These are phyloP conservation scores for Loripinus fragilis DNA, from an alignment of 2,888 invertebrate genomes.

Conservation along the genomic window DNA sequence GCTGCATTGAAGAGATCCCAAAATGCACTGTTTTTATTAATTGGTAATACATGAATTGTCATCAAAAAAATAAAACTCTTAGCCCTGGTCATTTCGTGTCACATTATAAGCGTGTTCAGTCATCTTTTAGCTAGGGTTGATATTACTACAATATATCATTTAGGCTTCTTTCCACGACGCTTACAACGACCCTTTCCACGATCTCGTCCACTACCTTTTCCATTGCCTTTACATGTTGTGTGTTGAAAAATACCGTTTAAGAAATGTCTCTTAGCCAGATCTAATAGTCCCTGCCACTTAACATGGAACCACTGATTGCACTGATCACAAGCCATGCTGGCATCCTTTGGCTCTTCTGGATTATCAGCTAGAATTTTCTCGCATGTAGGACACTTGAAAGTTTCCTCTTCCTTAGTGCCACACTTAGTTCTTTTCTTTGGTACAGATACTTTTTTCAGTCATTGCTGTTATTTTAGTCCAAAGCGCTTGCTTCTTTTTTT, in stretches of 20 bases:
- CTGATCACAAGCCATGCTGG: not conserved
- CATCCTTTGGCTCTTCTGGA: not conserved
- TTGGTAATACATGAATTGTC: too few relatives aligned
- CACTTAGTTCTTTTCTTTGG: not conserved
- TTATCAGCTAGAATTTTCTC: not conserved
- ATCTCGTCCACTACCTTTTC: not conserved
- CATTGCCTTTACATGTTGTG: not conserved
- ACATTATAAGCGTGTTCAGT: too few relatives aligned
- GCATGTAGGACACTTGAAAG: not conserved
- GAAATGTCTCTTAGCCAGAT: not conserved
- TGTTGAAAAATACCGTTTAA: not conserved
- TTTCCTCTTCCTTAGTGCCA: not conserved
- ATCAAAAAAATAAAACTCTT: too few relatives aligned
- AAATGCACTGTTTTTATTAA: too few relatives aligned
- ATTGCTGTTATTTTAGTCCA: not conserved
- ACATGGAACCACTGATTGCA: slow-evolving; percentile 8
- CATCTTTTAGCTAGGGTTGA: too few relatives aligned
- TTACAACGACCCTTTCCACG: not conserved
- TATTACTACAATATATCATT: not conserved
- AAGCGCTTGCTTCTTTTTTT: not conserved
- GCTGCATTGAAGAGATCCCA: too few relatives aligned
- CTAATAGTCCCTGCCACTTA: not conserved
- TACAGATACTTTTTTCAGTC: not conserved
- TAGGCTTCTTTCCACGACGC: not conserved
- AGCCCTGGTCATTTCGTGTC: too few relatives aligned